phyloP scores from a whole-genome alignment of 2,888 invertebrate species.

The Mechanitis mazaeus region DNA sequence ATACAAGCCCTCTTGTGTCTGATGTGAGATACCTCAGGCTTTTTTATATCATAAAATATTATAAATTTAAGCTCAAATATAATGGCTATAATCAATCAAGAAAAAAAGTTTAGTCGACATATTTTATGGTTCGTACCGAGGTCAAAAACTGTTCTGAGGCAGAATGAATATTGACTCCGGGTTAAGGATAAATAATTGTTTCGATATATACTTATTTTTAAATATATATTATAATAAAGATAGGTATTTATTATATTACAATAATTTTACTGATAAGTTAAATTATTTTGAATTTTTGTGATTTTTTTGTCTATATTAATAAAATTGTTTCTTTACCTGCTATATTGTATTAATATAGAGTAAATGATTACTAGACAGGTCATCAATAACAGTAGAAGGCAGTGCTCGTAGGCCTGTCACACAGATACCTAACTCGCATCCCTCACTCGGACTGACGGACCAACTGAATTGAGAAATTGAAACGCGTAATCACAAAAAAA shows the following conservation, averaged over 20 bases:
- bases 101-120: conserved; percentile 24
- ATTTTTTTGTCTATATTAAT: background rate
- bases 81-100: conserved; percentile 15
- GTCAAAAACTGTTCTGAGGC: conserved; percentile 21
- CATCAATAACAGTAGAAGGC: conserved; percentile 15
- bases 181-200: conserved; percentile 40
- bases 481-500: conserved; percentile 56
- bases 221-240: background rate
- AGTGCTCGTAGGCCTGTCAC: conserved; percentile 44
- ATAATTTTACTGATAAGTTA: too few relatives aligned
- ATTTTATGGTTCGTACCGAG: conserved; percentile 23
- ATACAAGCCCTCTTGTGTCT: background rate
- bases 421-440: conserved; percentile 55
- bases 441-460: conserved; percentile 65
- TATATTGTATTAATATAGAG: background rate
- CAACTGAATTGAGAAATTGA: conserved; percentile 73
- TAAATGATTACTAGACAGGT: too few relatives aligned
- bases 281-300: background rate
- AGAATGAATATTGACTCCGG: conserved; percentile 39
- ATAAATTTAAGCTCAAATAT: too few relatives aligned
- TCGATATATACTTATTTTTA: conserved; percentile 31
- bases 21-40: conserved; percentile 2
- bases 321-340: background rate
- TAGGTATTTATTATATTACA: too few relatives aligned
- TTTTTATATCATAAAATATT: background rate